Evolutionary conservation across 1,140 invertebrate species (phyloP), one percentile per base, ranked within the genome.

Genomic region (Nomia melanderi): DNA sequence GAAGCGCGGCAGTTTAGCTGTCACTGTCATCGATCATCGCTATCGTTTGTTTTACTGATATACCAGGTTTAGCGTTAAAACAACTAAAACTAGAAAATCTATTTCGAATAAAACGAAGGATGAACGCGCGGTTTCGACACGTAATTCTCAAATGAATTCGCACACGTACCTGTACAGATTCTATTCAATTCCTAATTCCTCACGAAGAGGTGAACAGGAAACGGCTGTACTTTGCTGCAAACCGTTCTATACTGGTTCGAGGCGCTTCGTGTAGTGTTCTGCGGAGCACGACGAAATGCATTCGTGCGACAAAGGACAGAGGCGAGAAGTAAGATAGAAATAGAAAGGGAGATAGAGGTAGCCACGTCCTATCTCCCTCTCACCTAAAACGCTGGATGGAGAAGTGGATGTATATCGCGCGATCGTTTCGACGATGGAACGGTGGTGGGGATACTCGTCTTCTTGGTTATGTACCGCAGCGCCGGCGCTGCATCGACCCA

Each of bases 401-500:
- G 33, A 63, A 62, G 57, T 41, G 57, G 33, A 36, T 73, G 54
- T 59, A 81, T 60, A 69, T 75, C 79, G 76, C 66, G 63, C 72
- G 79, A 84, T 85, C 83, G 82, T 84, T 84, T 62, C n/a, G 70
- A 80, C 74, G 70, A 54, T 27, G 31, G 65, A 17, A 44, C n/a
- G 20, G 1, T 84, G 47, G 76, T 78, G 76, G 82, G 79, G 75
- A 71, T 60, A 56, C 66, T 62, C 53, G 71, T 83, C 75, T 83
- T 80, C 72, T 65, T 71, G 82, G 79, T 76, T 67, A 47, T 72
- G 33, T 63, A 67, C 74, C 65, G 81, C 69, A 85, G 88, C 88
- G 86, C 88, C 87, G 87, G 84, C 87, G 88, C 87, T 88, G 85
- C 84, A 90, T 89, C 88, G 88, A 89, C 87, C 88, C 84, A 77